Evolutionary conservation across 2,113 vertebrate species (phyloP).

Genomic region (Nipponia nippon): DNA sequence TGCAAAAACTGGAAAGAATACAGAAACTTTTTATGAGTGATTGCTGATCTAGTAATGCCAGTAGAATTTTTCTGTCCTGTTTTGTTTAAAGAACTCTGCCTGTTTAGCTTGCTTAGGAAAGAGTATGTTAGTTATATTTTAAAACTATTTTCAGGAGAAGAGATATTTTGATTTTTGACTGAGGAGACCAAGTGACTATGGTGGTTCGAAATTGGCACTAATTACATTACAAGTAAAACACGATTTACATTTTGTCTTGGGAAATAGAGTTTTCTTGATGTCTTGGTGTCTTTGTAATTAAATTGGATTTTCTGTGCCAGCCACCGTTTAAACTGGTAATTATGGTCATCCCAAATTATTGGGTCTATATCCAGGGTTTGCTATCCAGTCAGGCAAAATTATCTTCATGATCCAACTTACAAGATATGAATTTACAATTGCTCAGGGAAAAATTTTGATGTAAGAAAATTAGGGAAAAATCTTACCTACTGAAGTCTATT

Average conservation of each 20-base stretch:
- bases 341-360: background rate
- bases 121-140: background rate
- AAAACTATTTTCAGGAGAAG: background rate
- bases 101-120: background rate
- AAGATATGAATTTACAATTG: background rate
- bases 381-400: background rate
- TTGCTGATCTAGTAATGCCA: background rate
- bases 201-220: background rate
- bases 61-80: background rate
- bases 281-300: background rate
- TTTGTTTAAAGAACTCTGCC: background rate
- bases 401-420: background rate
- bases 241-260: fast-evolving
- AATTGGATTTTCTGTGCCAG: background rate
- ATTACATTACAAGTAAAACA: background rate
- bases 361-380: background rate
- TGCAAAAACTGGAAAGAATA: background rate
- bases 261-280: background rate
- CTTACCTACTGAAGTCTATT: background rate
- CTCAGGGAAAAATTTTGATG: background rate
- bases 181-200: background rate
- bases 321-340: background rate
- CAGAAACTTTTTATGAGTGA: background rate
- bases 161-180: background rate
- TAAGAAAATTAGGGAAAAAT: background rate